Conservation (phyloP, 2,797 vertebrate species). For the Pseudochaenichthys georgianus region DNA sequence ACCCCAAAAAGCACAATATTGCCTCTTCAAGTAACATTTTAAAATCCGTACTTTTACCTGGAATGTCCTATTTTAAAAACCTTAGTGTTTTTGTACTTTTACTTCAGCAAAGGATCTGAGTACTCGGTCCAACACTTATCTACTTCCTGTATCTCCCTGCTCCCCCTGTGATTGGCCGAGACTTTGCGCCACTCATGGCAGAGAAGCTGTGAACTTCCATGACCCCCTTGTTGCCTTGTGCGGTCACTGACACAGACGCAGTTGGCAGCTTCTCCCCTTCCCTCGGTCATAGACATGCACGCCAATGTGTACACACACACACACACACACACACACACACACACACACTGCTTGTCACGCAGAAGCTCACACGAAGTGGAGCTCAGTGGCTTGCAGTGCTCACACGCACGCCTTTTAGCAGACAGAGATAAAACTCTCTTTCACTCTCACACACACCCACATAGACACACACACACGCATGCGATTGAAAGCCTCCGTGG, state of each 20-base stretch:
- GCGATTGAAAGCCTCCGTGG: constrained; percentile 63
- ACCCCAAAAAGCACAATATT: too few species aligned
- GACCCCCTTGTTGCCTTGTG: constrained; percentile 81
- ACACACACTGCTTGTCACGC: constrained; percentile 61
- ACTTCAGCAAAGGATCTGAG: too few species aligned
- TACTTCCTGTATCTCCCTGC: constrained; percentile 58
- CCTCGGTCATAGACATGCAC: constrained; percentile 64
- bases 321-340: constrained; percentile 21
- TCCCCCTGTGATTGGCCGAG: constrained; percentile 60
- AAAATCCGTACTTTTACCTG: too few species aligned
- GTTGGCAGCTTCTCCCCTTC: constrained; percentile 74
- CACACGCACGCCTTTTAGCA: constrained; percentile 79
- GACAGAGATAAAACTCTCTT: constrained; percentile 78
- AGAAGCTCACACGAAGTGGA: constrained; percentile 70
- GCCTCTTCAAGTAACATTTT: too few species aligned
- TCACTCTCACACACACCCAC: constrained; percentile 66
- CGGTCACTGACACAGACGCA: constrained; percentile 78
- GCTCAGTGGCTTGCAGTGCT: constrained; percentile 73
- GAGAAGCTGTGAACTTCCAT: constrained; percentile 79
- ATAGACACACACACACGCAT: constrained; percentile 58
- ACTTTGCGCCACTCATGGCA: constrained; percentile 69
- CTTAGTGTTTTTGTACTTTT: too few species aligned
- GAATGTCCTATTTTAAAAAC: too few species aligned
- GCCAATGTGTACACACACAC: constrained; percentile 51
- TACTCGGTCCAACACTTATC: constrained; percentile 31